phyloP scores from a whole-genome alignment of 2,888 invertebrate genomes.

The Drosophila mulleri region DNA sequence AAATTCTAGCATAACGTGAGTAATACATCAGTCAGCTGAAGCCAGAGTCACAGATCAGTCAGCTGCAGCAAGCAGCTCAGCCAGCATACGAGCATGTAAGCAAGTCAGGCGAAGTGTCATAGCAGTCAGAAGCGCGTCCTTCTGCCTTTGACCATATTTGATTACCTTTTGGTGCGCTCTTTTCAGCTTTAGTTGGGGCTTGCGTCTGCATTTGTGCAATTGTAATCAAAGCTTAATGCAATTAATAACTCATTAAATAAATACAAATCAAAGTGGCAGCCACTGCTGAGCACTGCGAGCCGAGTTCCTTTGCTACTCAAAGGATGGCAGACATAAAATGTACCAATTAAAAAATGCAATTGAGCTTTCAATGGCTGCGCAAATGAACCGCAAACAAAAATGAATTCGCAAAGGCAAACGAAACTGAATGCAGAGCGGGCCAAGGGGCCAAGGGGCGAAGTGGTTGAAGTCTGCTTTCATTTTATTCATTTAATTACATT shows the following conservation, averaged over 20 bases:
- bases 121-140: conserved; percentile 15
- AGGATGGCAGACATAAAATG: conserved; percentile 77
- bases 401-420: conserved; percentile 11
- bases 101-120: background rate
- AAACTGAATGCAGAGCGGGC: background rate
- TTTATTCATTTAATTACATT: conserved; percentile 79
- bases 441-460: background rate
- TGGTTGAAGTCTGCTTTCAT: conserved; percentile 45
- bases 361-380: conserved; percentile 70
- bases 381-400: conserved; percentile 73
- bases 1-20: too few species aligned
- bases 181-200: conserved; percentile 18
- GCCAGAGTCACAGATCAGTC: too few species aligned
- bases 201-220: conserved; percentile 13
- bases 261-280: conserved; percentile 75
- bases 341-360: conserved; percentile 80
- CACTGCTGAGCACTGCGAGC: background rate
- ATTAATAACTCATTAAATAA: conserved; percentile 82
- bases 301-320: conserved; percentile 52
- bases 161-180: background rate
- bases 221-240: conserved; percentile 67
- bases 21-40: too few species aligned
- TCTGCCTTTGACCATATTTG: conserved; percentile 24
- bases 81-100: too few species aligned
- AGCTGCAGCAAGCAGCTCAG: too few species aligned